These are phyloP conservation scores for Acrocyrtus sp. DNA, from an alignment of 2,888 invertebrate species.

Conservation along the genomic window DNA sequence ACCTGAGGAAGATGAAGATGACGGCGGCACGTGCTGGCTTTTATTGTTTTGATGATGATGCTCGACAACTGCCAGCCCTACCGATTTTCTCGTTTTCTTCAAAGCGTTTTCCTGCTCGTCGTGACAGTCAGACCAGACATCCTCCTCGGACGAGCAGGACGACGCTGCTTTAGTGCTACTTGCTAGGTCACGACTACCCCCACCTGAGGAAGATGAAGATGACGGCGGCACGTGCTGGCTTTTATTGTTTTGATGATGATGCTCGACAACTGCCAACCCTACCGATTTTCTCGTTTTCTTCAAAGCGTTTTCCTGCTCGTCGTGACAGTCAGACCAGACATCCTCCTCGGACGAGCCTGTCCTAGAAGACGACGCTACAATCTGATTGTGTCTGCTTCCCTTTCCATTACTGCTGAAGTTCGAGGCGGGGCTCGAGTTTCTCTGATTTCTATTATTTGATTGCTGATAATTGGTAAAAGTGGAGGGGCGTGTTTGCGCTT, in stretches of 20 bases:
- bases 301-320: not conserved
- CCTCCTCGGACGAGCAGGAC: conserved; percentile 5
- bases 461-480: too few species aligned
- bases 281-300: not conserved
- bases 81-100: not conserved
- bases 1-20: not conserved
- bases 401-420: too few species aligned
- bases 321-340: conserved; percentile 34
- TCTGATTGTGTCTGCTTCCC: conserved; percentile 6
- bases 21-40: not conserved
- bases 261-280: not conserved
- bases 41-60: not conserved
- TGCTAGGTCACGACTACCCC: not conserved
- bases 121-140: conserved; percentile 37
- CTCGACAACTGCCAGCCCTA: not conserved
- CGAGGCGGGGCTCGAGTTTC: too few species aligned
- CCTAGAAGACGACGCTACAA: not conserved
- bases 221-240: not conserved
- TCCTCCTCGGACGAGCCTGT: conserved; percentile 15
- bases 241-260: not conserved
- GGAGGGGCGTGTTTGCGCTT: too few species aligned
- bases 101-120: not conserved
- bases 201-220: not conserved
- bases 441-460: too few species aligned
- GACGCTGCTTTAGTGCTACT: not conserved